Conservation (phyloP, 2,797 vertebrate species). For the Parotocinclus haroldoi region DNA sequence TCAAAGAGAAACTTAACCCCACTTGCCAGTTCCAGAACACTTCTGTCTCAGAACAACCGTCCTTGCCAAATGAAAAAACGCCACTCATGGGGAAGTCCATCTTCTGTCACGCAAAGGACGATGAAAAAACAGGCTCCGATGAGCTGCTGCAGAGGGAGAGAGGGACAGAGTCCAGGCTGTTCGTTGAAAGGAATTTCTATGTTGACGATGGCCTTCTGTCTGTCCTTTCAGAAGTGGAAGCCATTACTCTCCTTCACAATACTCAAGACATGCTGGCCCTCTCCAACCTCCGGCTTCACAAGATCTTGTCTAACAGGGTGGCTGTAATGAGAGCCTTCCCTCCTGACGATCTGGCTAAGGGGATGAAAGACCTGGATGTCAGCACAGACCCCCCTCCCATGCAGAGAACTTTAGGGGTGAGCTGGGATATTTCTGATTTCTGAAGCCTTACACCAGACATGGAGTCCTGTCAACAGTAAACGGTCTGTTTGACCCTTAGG, state of each 20-base stretch:
- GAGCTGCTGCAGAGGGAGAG: not conserved
- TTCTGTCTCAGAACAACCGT: too few species aligned
- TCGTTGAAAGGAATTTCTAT: not conserved
- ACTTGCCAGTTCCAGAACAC: too few species aligned
- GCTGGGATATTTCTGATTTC: not conserved
- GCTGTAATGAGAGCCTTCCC: constrained; percentile 6
- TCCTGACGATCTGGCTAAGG: constrained; percentile 6
- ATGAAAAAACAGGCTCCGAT: constrained; percentile 18
- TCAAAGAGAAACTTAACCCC: too few species aligned
- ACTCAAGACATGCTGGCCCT: constrained; percentile 5
- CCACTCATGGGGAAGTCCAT: too few species aligned
- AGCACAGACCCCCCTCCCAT: not conserved
- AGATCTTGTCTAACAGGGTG: constrained; percentile 2
- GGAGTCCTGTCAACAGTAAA: not conserved
- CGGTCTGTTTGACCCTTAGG: not conserved
- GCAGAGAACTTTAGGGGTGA: not conserved
- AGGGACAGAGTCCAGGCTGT: not conserved
- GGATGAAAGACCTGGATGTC: not conserved
- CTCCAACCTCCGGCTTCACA: constrained; percentile 1
- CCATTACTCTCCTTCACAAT: not conserved
- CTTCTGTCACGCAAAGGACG: constrained; percentile 1
- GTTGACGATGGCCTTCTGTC: not conserved
- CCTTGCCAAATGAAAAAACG: too few species aligned
- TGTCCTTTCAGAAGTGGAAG: not conserved
- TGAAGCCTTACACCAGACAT: not conserved